These are phyloP conservation scores for Chromoteleia sp. DNA, from an alignment of 2,888 invertebrate species.

Conservation along the genomic window DNA sequence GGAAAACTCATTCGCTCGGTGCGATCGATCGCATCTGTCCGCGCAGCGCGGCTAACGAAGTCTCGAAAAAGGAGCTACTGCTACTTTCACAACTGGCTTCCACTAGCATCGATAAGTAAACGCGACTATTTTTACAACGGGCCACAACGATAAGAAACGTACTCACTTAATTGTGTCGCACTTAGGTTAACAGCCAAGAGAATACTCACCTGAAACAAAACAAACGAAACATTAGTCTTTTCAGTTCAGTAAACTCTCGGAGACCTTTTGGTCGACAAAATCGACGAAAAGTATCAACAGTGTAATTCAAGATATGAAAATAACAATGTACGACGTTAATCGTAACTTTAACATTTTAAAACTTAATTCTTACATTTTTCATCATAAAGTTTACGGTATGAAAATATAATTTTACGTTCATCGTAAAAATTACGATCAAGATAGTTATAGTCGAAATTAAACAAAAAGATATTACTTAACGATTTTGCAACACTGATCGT, in stretches of 20 bases:
- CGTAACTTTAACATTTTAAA: no score
- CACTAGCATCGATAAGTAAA: slow-evolving; percentile 52
- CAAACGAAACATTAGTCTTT: slow-evolving; percentile 1
- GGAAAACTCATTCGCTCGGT: slow-evolving; percentile 8
- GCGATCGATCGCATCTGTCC: slow-evolving; percentile 19
- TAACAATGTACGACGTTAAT: no score
- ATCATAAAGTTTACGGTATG: no score
- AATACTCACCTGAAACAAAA: slow-evolving; percentile 66
- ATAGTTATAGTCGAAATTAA: no score
- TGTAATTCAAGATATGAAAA: no score
- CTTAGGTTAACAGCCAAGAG: slow-evolving; percentile 26
- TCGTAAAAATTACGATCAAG: not conserved
- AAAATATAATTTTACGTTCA: no score
- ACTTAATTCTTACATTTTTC: no score
- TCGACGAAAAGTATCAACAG: no score
- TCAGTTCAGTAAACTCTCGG: no score
- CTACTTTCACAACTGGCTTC: slow-evolving; percentile 69
- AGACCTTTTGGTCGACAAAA: no score
- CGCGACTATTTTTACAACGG: slow-evolving; percentile 64
- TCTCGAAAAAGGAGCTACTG: slow-evolving; percentile 48
- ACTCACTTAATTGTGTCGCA: slow-evolving; percentile 57
- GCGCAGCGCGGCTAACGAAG: slow-evolving; percentile 37
- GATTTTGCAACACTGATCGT: no score
- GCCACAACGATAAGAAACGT: slow-evolving; percentile 32
- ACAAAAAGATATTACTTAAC: no score